These are phyloP conservation scores for Anoplophora glabripennis DNA, from an alignment of 1,140 invertebrate genomes.

Conservation along the genomic window DNA sequence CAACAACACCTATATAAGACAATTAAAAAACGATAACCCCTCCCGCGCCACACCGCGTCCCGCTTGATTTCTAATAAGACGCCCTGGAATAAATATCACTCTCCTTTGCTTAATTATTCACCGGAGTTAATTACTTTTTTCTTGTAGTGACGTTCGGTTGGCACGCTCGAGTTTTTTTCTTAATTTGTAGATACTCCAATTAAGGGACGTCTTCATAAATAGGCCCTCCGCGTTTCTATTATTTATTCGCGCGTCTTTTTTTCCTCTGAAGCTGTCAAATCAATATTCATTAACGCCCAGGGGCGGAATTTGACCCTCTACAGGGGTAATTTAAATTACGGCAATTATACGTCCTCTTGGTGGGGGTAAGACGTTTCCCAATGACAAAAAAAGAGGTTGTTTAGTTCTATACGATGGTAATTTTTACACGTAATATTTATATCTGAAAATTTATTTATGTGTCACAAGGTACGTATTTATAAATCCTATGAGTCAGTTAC, in stretches of 20 bases:
- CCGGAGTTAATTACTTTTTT: constrained; percentile 37
- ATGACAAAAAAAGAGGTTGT: too few relatives aligned
- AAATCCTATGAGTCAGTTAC: too few relatives aligned
- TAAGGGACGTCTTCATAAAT: constrained; percentile 39
- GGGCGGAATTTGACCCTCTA: not conserved
- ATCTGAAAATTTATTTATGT: too few relatives aligned
- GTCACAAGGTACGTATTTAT: too few relatives aligned
- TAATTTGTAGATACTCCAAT: constrained; percentile 43
- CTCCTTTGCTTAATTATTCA: constrained; percentile 35
- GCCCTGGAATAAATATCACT: constrained; percentile 24
- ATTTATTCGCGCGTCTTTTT: constrained; percentile 28
- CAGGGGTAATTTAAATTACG: too few relatives aligned
- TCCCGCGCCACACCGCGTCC: constrained; percentile 4
- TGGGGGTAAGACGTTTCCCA: too few relatives aligned
- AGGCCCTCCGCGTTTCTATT: constrained; percentile 31
- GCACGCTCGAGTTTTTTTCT: constrained; percentile 36
- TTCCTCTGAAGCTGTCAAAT: constrained; percentile 13
- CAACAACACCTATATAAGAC: too few relatives aligned
- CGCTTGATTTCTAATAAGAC: constrained; percentile 31
- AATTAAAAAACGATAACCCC: constrained; percentile 8
- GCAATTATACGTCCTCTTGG: too few relatives aligned
- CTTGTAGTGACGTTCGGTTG: constrained; percentile 39
- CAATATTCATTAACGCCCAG: constrained; percentile 17
- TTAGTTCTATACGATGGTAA: too few relatives aligned
- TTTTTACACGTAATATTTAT: too few relatives aligned